These are phyloP conservation scores for Toxonevra muliebris DNA, from an alignment of 2,888 invertebrate genomes.

Conservation along the genomic window DNA sequence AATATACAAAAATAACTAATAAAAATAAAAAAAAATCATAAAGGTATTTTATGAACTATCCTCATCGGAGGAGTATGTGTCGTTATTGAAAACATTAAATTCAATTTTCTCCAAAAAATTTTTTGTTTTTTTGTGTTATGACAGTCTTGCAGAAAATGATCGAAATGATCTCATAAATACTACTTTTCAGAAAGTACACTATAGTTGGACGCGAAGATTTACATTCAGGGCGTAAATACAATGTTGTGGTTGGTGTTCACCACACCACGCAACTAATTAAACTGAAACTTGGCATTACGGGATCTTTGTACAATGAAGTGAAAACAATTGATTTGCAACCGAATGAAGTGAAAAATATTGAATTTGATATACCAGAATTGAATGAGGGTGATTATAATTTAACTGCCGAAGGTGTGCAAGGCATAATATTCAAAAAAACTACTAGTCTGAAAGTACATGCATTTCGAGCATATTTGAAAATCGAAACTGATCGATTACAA, in stretches of 20 bases:
- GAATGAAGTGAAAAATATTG: constrained; percentile 49
- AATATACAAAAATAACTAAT: too few relatives aligned
- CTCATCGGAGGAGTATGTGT: too few relatives aligned
- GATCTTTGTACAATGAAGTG: constrained; percentile 47
- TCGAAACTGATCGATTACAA: constrained; percentile 91
- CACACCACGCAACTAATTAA: constrained; percentile 49
- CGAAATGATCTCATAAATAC: too few relatives aligned
- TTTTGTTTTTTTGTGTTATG: too few relatives aligned
- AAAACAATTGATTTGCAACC: constrained; percentile 47
- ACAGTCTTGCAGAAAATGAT: too few relatives aligned
- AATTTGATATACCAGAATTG: constrained; percentile 50
- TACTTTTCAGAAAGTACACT: constrained; percentile 70
- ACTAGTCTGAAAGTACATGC: constrained; percentile 74
- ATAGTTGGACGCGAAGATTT: constrained; percentile 82
- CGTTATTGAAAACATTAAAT: too few relatives aligned
- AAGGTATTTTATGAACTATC: too few relatives aligned
- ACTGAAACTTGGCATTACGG: constrained; percentile 41
- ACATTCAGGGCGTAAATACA: constrained; percentile 85
- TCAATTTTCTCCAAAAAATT: too few relatives aligned
- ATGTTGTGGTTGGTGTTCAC: constrained; percentile 76
- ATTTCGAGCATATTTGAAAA: constrained; percentile 69
- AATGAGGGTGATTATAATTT: constrained; percentile 76
- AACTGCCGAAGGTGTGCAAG: constrained; percentile 76
- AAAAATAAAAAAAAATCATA: too few relatives aligned
- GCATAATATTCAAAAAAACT: constrained; percentile 76